Evolutionary conservation across 1,140 invertebrate species (phyloP).

Genomic region (Trachymyrmex septentrionalis): DNA sequence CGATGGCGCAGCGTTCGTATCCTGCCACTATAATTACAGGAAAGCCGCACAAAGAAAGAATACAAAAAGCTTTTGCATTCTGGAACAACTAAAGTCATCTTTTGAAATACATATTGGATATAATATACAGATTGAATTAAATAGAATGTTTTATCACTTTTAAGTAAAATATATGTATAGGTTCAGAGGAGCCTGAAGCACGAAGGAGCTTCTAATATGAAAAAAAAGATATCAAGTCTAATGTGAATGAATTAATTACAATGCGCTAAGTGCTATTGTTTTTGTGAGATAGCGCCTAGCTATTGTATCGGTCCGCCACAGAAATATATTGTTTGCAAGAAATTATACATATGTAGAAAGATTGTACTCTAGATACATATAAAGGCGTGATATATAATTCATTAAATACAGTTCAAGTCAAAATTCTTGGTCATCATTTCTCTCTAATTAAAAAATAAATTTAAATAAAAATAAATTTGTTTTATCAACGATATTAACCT

Average conservation of each 20-base stretch:
- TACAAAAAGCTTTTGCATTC: constrained; percentile 84
- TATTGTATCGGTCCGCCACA: too few relatives aligned
- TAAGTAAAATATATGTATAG: constrained; percentile 1
- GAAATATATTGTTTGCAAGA: constrained; percentile 20
- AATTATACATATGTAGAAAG: constrained; percentile 27
- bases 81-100: constrained; percentile 82
- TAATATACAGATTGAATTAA: background rate
- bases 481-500: constrained; percentile 18
- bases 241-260: too few relatives aligned
- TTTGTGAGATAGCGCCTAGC: too few relatives aligned
- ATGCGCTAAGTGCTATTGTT: too few relatives aligned
- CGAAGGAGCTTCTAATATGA: too few relatives aligned
- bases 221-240: too few relatives aligned
- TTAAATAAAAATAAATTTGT: too few relatives aligned
- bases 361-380: constrained; percentile 34
- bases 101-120: background rate
- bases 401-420: background rate
- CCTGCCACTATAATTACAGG: constrained; percentile 45
- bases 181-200: too few relatives aligned
- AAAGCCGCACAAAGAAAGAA: constrained; percentile 81
- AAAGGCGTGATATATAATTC: background rate
- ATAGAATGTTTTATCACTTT: background rate
- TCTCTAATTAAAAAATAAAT: constrained; percentile 14
- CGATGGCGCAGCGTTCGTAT: constrained; percentile 59
- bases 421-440: background rate